A percentile compares a stretch with the other conserved stretches of the same genome.
These are phyloP conservation scores for Varecia variegata DNA, from an alignment of 2,797 vertebrate genomes.

Conservation along the genomic window DNA sequence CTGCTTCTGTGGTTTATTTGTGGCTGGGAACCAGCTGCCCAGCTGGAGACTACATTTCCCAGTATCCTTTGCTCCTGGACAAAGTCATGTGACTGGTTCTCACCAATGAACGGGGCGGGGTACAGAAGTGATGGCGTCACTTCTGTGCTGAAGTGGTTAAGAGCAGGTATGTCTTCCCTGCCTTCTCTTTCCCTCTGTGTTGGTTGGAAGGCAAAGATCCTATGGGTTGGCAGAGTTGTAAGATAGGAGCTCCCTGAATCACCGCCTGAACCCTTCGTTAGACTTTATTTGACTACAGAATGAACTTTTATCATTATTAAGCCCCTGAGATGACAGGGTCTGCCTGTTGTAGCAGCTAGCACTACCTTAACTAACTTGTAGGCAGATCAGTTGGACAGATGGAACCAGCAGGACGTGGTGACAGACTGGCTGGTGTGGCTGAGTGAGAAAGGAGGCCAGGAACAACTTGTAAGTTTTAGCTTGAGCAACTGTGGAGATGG, in stretches of 20 bases:
- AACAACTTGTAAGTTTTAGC: neutral
- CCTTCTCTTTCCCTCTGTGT: neutral
- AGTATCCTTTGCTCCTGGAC: neutral
- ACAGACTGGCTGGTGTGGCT: neutral
- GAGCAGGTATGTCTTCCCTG: neutral
- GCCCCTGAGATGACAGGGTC: neutral
- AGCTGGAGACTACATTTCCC: neutral
- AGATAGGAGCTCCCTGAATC: neutral
- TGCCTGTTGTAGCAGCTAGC: neutral
- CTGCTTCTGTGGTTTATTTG: neutral
- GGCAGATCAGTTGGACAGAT: neutral
- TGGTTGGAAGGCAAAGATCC: neutral
- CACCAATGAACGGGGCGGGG: neutral
- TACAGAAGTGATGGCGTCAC: neutral
- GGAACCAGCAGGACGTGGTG: neutral
- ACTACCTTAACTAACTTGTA: neutral
- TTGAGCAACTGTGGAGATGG: neutral
- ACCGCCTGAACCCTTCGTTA: neutral
- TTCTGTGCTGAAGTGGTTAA: neutral
- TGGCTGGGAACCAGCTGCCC: neutral
- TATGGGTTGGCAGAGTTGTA: neutral
- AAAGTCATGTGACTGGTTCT: conserved; percentile 6
- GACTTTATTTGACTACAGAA: neutral
- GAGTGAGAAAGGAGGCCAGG: neutral
- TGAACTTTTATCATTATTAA: neutral